phyloP scores from a whole-genome alignment of 92 coral and sea anemone genomes.

The Heteractis magnifica region DNA sequence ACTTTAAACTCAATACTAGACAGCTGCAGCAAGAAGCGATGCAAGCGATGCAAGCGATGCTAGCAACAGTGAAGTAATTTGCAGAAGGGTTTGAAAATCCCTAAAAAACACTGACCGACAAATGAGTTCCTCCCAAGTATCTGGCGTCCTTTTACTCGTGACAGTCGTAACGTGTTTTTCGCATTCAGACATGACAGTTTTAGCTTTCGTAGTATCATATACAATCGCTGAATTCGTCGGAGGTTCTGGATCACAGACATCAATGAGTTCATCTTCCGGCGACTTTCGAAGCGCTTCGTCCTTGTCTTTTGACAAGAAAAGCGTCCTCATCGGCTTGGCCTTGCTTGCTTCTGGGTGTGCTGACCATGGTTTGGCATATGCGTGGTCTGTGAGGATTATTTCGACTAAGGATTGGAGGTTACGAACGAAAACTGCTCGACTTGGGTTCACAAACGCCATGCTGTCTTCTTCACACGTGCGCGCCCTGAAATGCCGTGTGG shows the following conservation, averaged over 20 bases:
- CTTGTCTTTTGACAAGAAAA: conserved; percentile 68
- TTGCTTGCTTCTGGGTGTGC: conserved; percentile 91
- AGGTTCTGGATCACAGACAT: conserved; percentile 66
- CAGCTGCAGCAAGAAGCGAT: too few relatives aligned
- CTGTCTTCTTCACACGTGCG: neutral
- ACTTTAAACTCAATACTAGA: too few relatives aligned
- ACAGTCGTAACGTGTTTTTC: conserved; percentile 92
- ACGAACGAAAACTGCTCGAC: conserved; percentile 56
- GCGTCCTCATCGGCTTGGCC: conserved; percentile 85
- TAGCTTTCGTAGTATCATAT: conserved; percentile 90
- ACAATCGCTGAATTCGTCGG: conserved; percentile 61
- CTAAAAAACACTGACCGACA: conserved; percentile 65
- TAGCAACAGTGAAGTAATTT: too few relatives aligned
- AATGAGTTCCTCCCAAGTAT: conserved; percentile 99
- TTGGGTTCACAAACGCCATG: conserved; percentile 32
- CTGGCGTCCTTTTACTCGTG: conserved; percentile 93
- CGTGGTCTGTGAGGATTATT: conserved; percentile 84
- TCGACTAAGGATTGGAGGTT: conserved; percentile 83
- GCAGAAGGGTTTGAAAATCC: neutral
- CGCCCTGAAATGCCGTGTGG: conserved; percentile 17
- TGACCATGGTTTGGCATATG: conserved; percentile 98
- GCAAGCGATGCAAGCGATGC: too few relatives aligned
- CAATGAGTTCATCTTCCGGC: conserved; percentile 50
- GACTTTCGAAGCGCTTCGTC: conserved; percentile 38
- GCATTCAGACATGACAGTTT: conserved; percentile 92